Evolutionary conservation across 2,797 vertebrate genomes (phyloP).

Genomic region (Lepidocolaptes lacrymiger): DNA sequence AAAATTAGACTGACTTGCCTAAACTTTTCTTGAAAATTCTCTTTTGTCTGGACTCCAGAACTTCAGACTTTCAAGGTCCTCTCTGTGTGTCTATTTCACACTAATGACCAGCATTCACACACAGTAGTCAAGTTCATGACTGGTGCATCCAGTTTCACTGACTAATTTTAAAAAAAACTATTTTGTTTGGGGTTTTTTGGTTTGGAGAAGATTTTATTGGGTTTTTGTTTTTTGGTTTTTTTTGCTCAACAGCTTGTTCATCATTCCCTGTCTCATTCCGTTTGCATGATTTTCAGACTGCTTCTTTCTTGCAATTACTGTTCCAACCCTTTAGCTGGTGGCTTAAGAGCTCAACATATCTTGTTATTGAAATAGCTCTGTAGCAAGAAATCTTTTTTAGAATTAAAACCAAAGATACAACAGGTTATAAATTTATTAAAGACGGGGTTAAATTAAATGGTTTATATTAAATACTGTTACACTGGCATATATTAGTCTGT

Average conservation of each 20-base stretch:
- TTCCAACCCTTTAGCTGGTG: not conserved
- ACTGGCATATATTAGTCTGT: not conserved
- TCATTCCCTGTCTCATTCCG: not conserved
- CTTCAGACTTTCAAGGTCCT: not conserved
- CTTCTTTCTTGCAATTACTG: not conserved
- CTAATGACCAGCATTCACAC: not conserved
- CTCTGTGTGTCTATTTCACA: fast-evolving
- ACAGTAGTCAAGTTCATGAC: not conserved
- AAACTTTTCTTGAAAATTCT: not conserved
- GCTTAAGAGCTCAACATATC: not conserved
- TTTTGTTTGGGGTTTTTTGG: fast-evolving
- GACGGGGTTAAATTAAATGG: not conserved
- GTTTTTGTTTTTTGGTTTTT: not conserved
- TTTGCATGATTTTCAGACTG: not conserved
- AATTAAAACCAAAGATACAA: not conserved
- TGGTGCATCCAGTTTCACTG: not conserved
- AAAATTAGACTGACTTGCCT: not conserved
- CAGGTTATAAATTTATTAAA: not conserved
- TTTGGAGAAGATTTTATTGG: not conserved
- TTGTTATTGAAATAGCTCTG: not conserved
- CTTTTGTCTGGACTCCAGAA: not conserved
- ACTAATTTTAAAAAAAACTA: not conserved
- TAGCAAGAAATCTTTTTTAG: not conserved
- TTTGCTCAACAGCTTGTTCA: not conserved
- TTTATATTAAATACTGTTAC: not conserved